A percentile compares a stretch with the other conserved stretches of the same genome.
phyloP scores from a whole-genome alignment of 1,140 invertebrate genomes.

The Cecropterus lyciades region DNA sequence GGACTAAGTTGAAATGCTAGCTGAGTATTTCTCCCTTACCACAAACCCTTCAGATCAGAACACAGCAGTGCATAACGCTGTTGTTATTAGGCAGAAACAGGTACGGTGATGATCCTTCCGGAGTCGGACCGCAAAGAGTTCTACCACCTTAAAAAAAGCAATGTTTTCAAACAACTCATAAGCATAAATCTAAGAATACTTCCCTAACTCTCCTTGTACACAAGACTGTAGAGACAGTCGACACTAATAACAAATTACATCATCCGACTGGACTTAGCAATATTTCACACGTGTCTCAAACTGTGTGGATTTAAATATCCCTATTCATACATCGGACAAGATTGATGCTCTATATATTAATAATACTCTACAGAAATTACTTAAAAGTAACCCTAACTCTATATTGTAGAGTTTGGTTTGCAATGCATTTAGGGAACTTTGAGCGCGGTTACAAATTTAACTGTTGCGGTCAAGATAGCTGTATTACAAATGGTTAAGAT shows the following conservation, averaged over 20 bases:
- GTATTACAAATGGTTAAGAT: constrained; percentile 24
- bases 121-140: too few relatives aligned
- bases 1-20: too few relatives aligned
- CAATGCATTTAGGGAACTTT: neutral
- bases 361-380: constrained; percentile 43
- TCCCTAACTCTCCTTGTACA: constrained; percentile 1
- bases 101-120: too few relatives aligned
- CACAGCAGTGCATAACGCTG: too few relatives aligned
- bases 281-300: constrained; percentile 55
- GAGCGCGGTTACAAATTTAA: constrained; percentile 13
- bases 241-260: constrained; percentile 21
- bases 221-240: too few relatives aligned
- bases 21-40: too few relatives aligned
- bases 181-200: neutral
- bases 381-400: constrained; percentile 7
- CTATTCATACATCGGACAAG: constrained; percentile 57
- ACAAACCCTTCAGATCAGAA: too few relatives aligned
- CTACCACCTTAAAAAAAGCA: too few relatives aligned
- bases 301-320: constrained; percentile 66
- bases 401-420: constrained; percentile 8
- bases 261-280: constrained; percentile 36
- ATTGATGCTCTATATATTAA: constrained; percentile 66
- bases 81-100: too few relatives aligned
- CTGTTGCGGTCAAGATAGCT: neutral
- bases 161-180: too few relatives aligned